phyloP scores from a whole-genome alignment of 2,888 invertebrate genomes.

The Pecten maximus region DNA sequence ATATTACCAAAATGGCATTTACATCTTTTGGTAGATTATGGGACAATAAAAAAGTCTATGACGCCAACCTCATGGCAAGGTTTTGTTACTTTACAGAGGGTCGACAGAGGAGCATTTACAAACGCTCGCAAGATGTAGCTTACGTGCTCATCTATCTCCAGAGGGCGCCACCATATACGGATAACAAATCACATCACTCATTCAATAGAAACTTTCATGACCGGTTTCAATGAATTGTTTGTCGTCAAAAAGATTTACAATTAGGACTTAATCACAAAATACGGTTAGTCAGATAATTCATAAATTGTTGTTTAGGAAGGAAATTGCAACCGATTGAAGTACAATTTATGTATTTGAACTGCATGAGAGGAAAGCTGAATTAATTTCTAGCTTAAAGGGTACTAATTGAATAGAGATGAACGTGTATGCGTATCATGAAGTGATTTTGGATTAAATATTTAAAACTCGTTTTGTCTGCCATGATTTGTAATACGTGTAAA shows the following conservation, averaged over 20 bases:
- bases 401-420: background rate
- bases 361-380: background rate
- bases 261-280: background rate
- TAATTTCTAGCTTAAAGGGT: background rate
- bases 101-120: background rate
- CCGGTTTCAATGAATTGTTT: background rate
- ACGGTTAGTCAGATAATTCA: background rate
- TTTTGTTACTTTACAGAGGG: background rate
- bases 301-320: background rate
- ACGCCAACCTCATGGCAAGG: background rate
- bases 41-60: background rate
- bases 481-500: background rate
- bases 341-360: background rate
- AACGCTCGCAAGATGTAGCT: background rate
- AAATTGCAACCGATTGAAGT: background rate
- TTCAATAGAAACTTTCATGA: background rate
- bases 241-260: background rate
- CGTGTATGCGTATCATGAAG: background rate
- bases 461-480: background rate
- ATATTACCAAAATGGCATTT: background rate
- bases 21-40: constrained; percentile 14
- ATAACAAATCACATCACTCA: background rate
- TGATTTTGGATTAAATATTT: background rate
- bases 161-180: background rate
- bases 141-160: background rate